Base-by-base conservation (phyloP, 2,797 vertebrate species). In the Nannoperca australis region DNA sequence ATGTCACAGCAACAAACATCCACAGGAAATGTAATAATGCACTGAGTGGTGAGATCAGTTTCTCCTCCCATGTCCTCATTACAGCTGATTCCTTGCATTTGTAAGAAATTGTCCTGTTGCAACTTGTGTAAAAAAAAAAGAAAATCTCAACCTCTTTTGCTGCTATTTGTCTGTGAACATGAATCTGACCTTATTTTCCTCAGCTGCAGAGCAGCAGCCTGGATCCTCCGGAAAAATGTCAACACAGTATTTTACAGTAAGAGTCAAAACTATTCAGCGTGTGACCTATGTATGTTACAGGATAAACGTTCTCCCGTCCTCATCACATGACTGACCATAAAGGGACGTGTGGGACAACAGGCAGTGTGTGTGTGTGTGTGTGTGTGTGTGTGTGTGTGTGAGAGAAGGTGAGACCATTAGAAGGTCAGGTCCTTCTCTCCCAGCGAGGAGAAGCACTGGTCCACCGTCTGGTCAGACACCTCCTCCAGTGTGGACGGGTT, bases 401-500 rank as follows among this genome's bases (percentile, higher is more conserved):
- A 61, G 22, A 45, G 68, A 38, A 51, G 32, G 60, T 18, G 61
- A 40, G 45, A 45, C 12, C 72, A 5, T 93, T 80, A 93, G 63
- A 97, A 63, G 62, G 86, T 92, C 85, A 98, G 95, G 61, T 98
- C 97, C 0, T 85, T 83, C 4, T 73, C 93, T 85, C 96, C 96
- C 84, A 97, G 87, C 0, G 97, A 92, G 72, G 95, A 92, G 85
- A 98, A 97, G 75, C 95, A 95, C 53, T 84, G 65, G 0, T 96
- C 94, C 90, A 98, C 62, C 5, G 85, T 90, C 84, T 95, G 92
- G 12, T 97, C 94, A 0, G 95, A 95, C 71, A 98, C 94, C 68
- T 96, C 95, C 88, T 96, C 96, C 50, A 96, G 88, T 0, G 88
- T n/a, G 3, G 94, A 81, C 6, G 97, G 97, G 42, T 92, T 97